Percentiles rank a stretch among this genome's conserved stretches.
Conservation (phyloP, 2,113 vertebrate genomes). For the Grus americana region DNA sequence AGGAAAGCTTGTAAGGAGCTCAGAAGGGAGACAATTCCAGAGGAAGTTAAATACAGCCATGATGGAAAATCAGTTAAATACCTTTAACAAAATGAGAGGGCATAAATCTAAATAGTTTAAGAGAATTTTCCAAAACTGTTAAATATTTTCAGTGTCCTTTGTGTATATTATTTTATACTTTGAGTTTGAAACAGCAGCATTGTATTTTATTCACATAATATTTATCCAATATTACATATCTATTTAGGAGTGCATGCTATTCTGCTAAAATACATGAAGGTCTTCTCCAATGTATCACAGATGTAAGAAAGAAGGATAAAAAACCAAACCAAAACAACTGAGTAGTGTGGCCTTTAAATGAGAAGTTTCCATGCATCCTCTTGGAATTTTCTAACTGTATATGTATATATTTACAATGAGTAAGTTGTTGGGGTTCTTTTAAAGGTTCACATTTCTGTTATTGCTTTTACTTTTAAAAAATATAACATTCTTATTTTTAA, state of each 20-base stretch:
- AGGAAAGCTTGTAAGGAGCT: neutral
- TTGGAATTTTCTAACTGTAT: neutral
- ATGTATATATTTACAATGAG: neutral
- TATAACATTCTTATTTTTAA: neutral
- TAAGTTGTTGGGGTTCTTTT: neutral
- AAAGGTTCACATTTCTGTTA: neutral
- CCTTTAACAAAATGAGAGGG: neutral
- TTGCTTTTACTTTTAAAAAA: neutral
- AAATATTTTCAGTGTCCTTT: neutral
- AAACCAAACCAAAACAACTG: neutral
- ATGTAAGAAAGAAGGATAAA: neutral
- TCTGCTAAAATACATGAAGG: neutral
- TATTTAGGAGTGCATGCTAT: neutral
- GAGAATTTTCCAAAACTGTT: neutral
- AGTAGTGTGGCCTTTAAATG: neutral
- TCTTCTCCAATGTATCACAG: neutral
- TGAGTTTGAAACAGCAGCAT: neutral
- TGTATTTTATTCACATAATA: neutral
- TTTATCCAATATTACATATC: neutral
- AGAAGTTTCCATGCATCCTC: neutral
- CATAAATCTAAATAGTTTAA: neutral
- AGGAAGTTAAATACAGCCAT: neutral
- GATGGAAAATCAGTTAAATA: neutral
- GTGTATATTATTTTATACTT: neutral
- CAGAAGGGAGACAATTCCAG: neutral